Evolutionary conservation across 2,888 invertebrate species (phyloP).

Genomic region (Eupithecia insigniata): DNA sequence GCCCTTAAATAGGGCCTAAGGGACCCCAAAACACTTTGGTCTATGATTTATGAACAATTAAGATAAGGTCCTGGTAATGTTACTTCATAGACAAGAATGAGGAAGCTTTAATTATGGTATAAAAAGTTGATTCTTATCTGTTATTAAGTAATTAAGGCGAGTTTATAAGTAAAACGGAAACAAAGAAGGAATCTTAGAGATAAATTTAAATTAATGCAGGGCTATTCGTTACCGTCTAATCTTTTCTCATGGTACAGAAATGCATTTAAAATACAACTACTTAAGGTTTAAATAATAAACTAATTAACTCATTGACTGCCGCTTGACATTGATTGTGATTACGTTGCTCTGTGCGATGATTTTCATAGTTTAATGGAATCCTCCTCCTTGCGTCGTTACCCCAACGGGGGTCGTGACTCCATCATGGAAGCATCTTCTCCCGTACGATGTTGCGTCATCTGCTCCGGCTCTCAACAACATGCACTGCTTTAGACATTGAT

Average conservation of each 20-base stretch:
- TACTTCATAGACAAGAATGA: background rate
- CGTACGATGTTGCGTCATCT: no score
- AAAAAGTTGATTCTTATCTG: slow-evolving; percentile 4
- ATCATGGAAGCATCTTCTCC: no score
- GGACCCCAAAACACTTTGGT: slow-evolving; percentile 18
- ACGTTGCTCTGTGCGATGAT: background rate
- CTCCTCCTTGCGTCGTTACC: no score
- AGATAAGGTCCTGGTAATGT: slow-evolving; percentile 11
- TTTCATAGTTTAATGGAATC: background rate
- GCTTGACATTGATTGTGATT: background rate
- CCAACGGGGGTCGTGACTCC: no score
- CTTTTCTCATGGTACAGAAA: background rate
- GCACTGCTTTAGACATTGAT: no score
- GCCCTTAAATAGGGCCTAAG: slow-evolving; percentile 14
- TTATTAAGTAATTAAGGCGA: slow-evolving; percentile 10
- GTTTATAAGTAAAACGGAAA: slow-evolving; percentile 7
- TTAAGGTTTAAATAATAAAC: background rate
- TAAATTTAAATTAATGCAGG: background rate
- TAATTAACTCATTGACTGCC: background rate
- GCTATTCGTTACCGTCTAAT: background rate
- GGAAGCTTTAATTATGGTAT: slow-evolving; percentile 7
- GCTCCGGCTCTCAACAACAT: no score
- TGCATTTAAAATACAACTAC: background rate
- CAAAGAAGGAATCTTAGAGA: background rate
- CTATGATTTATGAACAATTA: slow-evolving; percentile 24